Base-by-base conservation (phyloP, 2,797 vertebrate genomes). In the Picus viridis region DNA sequence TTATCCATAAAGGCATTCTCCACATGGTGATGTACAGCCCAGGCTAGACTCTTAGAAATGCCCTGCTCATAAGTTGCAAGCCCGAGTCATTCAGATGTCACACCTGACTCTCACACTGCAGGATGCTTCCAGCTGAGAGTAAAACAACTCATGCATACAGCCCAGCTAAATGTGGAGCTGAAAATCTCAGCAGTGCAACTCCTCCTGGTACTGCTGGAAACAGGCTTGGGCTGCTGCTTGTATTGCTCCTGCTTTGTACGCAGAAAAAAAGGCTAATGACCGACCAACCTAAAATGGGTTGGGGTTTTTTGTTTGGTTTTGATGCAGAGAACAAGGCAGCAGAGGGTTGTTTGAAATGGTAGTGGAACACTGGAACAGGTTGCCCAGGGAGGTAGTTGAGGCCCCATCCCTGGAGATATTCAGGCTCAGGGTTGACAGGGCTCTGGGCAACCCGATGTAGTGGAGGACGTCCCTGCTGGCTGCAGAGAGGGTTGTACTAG, bases 1-100 rank as follows among this genome's bases (percentile, higher is more conserved):
- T 91, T 72, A 57, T 76, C 62, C 76, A 79, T 71, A 77, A 89
- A 86, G 18, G 3, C 61, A n/a, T 62, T 90, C 41, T 69, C 59
- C 63, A 29, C 11, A 10, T 32, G 58, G 23, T 64, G 61, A 93
- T 68, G 83, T 36, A 49, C 71, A 88, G 64, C 26, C 57, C 74
- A 36, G 57, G 57, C 57, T 88, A 68, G 68, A 51, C 61, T 61
- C 27, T 43, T 54, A 56, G n/a, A 80, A 87, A 64, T 61, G 47
- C 83, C 22, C 45, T 56, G 36, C 64, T 78, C 23, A 2, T 81
- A 53, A 81, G 24, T 27, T 4, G 13, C 22, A 57, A 41, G n/a
- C 68, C 43, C 27, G 59, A 81, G 51, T 10, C 75, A 29, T 45
- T 78, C 27, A 14, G 17, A 81, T 81, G 63, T 68, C 79, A 71